Evolutionary conservation across 2,888 invertebrate species (phyloP), one percentile per base, ranked within the genome.

Genomic region (Dexiosoma caninum): DNA sequence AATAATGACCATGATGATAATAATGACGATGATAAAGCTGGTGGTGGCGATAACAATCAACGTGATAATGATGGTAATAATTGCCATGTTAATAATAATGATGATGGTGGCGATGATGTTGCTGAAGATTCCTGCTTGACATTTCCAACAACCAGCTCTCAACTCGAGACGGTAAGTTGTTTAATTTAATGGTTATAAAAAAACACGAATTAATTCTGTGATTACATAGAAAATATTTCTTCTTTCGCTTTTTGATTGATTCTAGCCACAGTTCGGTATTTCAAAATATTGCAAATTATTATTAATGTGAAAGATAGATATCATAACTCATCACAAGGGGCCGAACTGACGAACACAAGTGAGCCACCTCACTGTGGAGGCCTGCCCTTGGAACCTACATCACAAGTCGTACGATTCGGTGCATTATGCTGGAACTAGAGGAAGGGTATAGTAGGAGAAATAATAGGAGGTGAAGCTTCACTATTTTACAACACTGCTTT

Each of bases 91-190:
- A 40, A 53, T 51, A 51, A 32, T 37, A 9, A 59, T 59, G 19
- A 60, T 57, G 37, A 16, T 66, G 42, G 19, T 67, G 60, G n/a
- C 37, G 44, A 53, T 74, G 53, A 53, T 69, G 40, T 19, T 23
- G 79, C 21, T 49, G 67, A 74, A 76, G 74, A 77, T 81, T 81
- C 81, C 81, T 64, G 81, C 77, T 77, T 77, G 51, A 64, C 64
- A 71, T 71, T 78, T 64, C 19, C 70, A 40, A 49, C 57, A 44
- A 64, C 30, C 49, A 78, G 64, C 67, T 69, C 76, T 76, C 76
- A 76, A 35, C 42, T 64, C 46, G 67, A 60, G 74, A 72, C 60
- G 78, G 78, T 72, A 78, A 72, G 78, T 78, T 69, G 49, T 70
- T 78, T 78, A 19, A 51, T 32, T 69, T 74, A 40, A 62, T 62